These are phyloP conservation scores for Hirundo rustica DNA, from an alignment of 2,797 vertebrate species.

Conservation along the genomic window DNA sequence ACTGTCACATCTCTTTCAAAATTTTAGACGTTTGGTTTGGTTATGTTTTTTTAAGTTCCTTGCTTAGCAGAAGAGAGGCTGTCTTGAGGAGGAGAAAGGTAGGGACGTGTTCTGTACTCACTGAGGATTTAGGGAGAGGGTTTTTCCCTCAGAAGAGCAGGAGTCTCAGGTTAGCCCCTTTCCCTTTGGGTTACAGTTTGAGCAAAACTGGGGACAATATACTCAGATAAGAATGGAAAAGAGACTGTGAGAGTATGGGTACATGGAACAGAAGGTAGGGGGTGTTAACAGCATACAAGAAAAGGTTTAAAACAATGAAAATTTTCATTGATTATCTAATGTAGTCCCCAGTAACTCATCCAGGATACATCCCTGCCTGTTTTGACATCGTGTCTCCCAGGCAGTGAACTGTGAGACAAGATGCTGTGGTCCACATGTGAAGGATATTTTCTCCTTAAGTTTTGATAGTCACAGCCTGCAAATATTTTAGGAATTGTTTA, in stretches of 20 bases:
- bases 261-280: neutral
- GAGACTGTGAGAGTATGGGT: neutral
- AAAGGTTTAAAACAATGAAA: neutral
- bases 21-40: neutral
- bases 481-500: neutral
- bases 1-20: constrained; percentile 39
- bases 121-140: neutral
- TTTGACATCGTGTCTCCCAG: neutral
- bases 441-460: neutral
- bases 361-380: neutral
- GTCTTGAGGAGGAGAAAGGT: neutral
- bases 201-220: neutral
- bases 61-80: neutral
- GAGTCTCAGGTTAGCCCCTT: neutral
- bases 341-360: neutral
- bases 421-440: neutral
- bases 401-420: neutral
- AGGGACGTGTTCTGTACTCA: neutral
- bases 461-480: neutral
- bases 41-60: neutral
- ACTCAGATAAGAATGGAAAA: neutral
- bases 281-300: neutral
- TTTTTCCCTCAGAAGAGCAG: neutral
- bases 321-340: neutral
- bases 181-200: neutral